A percentile compares a stretch with the other conserved stretches of the same genome.
Evolutionary conservation across 2,888 invertebrate species (phyloP).

Genomic region (Lutraria lutraria): DNA sequence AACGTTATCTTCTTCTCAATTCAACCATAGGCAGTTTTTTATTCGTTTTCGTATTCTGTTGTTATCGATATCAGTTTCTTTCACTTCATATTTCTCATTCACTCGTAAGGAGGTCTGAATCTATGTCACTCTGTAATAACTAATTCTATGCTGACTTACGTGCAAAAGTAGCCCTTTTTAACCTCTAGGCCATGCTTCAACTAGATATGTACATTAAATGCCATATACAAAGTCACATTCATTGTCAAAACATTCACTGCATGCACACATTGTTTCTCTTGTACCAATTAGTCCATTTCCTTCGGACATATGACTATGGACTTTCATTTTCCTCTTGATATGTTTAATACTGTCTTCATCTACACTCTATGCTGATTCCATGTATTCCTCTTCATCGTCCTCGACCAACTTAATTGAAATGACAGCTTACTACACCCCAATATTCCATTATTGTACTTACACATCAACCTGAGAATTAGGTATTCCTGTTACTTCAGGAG

Average conservation of each 20-base stretch:
- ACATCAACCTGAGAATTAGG: too few relatives aligned
- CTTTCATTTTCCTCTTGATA: not conserved
- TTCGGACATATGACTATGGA: not conserved
- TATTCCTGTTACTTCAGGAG: too few relatives aligned
- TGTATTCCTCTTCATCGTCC: constrained; percentile 11
- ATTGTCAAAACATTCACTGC: constrained; percentile 3
- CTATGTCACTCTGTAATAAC: not conserved
- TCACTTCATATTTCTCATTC: not conserved
- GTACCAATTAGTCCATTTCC: not conserved
- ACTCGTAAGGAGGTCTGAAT: too few relatives aligned
- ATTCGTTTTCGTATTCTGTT: not conserved
- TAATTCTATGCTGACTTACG: not conserved
- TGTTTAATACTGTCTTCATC: constrained; percentile 3
- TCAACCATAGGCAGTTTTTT: not conserved
- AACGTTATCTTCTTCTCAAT: not conserved
- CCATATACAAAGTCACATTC: not conserved
- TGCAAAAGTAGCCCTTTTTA: not conserved
- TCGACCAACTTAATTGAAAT: constrained; percentile 1
- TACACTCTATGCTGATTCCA: constrained; percentile 10
- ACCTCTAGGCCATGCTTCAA: not conserved
- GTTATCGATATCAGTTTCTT: constrained; percentile 7
- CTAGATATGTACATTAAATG: not conserved
- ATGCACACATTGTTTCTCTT: not conserved
- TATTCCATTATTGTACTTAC: too few relatives aligned
- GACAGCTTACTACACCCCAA: too few relatives aligned